These are phyloP conservation scores for Trinectes maculatus DNA, from an alignment of 2,113 vertebrate genomes.

Conservation along the genomic window DNA sequence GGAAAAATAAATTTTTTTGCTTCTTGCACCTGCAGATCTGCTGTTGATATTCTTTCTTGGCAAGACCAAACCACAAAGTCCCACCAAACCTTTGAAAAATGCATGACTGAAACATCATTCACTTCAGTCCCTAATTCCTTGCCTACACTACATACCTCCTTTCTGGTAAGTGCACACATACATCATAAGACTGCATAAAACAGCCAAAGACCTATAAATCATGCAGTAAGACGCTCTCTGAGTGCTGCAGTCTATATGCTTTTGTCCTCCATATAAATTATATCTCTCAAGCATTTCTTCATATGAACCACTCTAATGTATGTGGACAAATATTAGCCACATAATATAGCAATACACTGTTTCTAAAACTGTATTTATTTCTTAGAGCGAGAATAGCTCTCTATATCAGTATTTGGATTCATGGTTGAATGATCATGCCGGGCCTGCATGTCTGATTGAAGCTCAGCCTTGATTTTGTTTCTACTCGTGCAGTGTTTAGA, in stretches of 20 bases:
- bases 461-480: not conserved
- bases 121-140: constrained; percentile 58
- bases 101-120: constrained; percentile 72
- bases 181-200: constrained; percentile 68
- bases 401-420: constrained; percentile 8
- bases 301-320: constrained; percentile 19
- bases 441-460: constrained; percentile 17
- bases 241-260: constrained; percentile 37
- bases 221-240: constrained; percentile 54
- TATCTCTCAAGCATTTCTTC: constrained; percentile 39
- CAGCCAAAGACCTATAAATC: constrained; percentile 67
- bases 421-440: constrained; percentile 13
- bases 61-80: constrained; percentile 45
- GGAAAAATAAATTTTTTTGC: not conserved
- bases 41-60: constrained; percentile 63
- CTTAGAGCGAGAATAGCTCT: not conserved
- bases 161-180: constrained; percentile 73
- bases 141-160: constrained; percentile 56
- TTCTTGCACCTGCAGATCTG: constrained; percentile 12
- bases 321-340: constrained; percentile 29
- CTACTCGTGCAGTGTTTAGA: constrained; percentile 4
- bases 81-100: constrained; percentile 70
- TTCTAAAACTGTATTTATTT: constrained; percentile 33
- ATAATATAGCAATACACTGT: constrained; percentile 3
- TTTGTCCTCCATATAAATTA: constrained; percentile 42